These are phyloP conservation scores for Apteryx owenii DNA, from an alignment of 2,113 vertebrate species.

Conservation along the genomic window DNA sequence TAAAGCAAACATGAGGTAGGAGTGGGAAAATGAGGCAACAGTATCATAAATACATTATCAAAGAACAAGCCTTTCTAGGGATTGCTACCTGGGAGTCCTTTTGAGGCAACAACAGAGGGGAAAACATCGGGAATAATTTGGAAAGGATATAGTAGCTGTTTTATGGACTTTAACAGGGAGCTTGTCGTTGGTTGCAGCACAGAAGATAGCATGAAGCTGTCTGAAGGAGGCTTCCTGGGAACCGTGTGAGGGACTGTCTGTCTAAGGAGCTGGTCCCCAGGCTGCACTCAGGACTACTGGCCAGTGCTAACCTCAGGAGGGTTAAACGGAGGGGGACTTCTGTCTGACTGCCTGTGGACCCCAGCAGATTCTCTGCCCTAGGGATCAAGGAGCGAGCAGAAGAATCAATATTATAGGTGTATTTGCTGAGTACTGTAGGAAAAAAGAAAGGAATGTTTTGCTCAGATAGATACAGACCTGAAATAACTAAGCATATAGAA, in stretches of 20 bases:
- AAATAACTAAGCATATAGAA: background rate
- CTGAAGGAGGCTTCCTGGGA: background rate
- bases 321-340: background rate
- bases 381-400: background rate
- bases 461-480: background rate
- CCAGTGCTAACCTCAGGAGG: background rate
- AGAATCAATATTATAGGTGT: background rate
- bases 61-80: background rate
- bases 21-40: background rate
- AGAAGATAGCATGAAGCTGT: background rate
- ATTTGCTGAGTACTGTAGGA: background rate
- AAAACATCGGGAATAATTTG: background rate
- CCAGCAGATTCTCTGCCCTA: background rate
- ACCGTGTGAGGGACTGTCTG: background rate
- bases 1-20: background rate
- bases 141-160: background rate
- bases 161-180: background rate
- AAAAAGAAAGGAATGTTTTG: background rate
- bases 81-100: background rate
- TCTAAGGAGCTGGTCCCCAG: background rate
- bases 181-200: background rate
- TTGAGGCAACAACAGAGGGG: background rate
- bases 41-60: background rate
- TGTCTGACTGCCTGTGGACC: background rate
- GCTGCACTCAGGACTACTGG: background rate